phyloP scores from a whole-genome alignment of 2,888 invertebrate genomes.

The Dusona sp. region DNA sequence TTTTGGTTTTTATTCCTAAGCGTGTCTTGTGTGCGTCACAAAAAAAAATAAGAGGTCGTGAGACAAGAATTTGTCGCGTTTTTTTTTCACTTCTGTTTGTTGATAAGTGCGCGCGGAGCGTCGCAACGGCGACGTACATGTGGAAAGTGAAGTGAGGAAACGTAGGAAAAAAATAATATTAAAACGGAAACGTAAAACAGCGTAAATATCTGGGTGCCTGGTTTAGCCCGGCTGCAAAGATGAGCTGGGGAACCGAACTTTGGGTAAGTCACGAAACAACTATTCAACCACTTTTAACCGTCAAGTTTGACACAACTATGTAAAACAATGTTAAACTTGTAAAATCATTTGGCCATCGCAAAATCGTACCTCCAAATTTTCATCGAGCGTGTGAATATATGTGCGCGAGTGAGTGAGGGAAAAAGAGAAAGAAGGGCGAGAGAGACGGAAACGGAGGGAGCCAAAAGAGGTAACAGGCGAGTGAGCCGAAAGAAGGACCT shows the following conservation, averaged over 20 bases:
- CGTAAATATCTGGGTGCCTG: conserved; percentile 72
- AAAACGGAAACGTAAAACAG: conserved; percentile 40
- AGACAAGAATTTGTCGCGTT: conserved; percentile 35
- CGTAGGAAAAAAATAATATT: conserved; percentile 32
- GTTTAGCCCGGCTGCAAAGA: conserved; percentile 81
- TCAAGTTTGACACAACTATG: neutral
- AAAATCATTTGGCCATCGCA: neutral
- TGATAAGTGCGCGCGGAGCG: conserved; percentile 57
- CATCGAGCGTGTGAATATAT: conserved; percentile 6
- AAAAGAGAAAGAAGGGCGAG: conserved; percentile 13
- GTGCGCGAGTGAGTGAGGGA: conserved; percentile 4
- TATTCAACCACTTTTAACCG: neutral
- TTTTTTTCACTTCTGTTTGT: conserved; percentile 46
- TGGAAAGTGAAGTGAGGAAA: conserved; percentile 66
- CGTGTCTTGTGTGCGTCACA: conserved; percentile 66
- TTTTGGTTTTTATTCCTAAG: conserved; percentile 40
- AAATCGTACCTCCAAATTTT: conserved; percentile 25
- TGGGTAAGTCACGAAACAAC: conserved; percentile 82
- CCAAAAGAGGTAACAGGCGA: conserved; percentile 51
- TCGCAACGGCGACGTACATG: conserved; percentile 66
- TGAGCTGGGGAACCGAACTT: conserved; percentile 85
- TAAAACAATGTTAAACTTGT: neutral
- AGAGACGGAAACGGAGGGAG: conserved; percentile 38
- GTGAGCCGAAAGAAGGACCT: conserved; percentile 71
- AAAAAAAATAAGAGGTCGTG: conserved; percentile 12